These are phyloP conservation scores for Haplotaxodon microlepis DNA, from an alignment of 2,113 vertebrate genomes.

Conservation along the genomic window DNA sequence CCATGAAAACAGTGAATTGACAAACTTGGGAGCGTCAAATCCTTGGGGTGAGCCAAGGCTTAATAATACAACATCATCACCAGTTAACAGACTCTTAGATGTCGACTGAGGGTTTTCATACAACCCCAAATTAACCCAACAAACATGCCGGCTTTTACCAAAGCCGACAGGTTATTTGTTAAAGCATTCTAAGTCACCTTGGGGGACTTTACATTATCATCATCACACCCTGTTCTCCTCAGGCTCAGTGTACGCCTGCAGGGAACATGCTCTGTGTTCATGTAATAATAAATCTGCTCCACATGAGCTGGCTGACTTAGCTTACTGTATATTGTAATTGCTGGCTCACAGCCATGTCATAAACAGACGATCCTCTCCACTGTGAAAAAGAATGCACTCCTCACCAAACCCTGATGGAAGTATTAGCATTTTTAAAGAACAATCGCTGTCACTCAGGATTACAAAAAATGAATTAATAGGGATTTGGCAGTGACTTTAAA, in stretches of 20 bases:
- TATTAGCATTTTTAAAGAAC: conserved; percentile 5
- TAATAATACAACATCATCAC: not conserved
- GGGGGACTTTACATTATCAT: not conserved
- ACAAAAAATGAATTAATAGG: conserved; percentile 5
- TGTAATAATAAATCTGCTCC: conserved; percentile 35
- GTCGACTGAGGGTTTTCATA: not conserved
- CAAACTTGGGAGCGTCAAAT: not conserved
- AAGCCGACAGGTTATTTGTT: not conserved
- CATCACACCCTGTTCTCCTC: not conserved
- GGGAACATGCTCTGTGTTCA: not conserved
- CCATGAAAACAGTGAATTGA: not conserved
- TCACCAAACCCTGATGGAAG: not conserved
- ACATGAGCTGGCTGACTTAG: conserved; percentile 13
- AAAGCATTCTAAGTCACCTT: not conserved
- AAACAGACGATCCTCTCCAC: conserved; percentile 19
- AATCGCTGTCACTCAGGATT: conserved; percentile 30
- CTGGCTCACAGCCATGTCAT: conserved; percentile 16
- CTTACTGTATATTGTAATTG: conserved; percentile 8
- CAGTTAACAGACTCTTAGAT: not conserved
- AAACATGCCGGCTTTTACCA: not conserved
- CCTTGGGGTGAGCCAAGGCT: not conserved
- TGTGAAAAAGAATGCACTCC: not conserved
- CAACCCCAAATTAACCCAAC: not conserved
- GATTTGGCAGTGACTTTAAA: conserved; percentile 27
- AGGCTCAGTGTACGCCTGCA: not conserved